phyloP scores from a whole-genome alignment of 2,113 vertebrate species.

The Hippocampus mohnikei region DNA sequence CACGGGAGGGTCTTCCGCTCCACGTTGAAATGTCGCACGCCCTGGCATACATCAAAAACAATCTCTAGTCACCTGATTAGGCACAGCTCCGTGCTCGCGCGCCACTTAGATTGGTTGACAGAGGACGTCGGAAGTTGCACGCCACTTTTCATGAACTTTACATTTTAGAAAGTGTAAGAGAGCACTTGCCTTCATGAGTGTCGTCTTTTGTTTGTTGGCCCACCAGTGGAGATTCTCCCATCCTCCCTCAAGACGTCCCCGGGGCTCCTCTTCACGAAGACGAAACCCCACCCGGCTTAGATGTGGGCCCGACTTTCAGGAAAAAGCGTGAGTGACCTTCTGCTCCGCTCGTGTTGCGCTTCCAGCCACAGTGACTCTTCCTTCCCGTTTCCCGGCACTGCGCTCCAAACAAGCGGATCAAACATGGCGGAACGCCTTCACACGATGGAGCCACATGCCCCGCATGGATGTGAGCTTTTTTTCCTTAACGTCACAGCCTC shows the following conservation, averaged over 20 bases:
- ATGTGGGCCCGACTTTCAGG: constrained; percentile 36
- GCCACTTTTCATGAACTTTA: background rate
- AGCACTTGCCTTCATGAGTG: constrained; percentile 40
- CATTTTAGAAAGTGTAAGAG: background rate
- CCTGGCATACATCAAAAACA: constrained; percentile 31
- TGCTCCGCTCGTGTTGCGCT: constrained; percentile 10
- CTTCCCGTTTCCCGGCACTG: constrained; percentile 21
- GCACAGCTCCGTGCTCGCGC: too few species aligned
- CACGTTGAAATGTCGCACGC: constrained; percentile 19
- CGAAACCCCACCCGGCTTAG: background rate
- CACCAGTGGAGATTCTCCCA: constrained; percentile 22
- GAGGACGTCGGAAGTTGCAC: too few species aligned
- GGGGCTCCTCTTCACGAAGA: too few species aligned
- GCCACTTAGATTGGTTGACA: too few species aligned
- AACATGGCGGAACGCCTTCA: constrained; percentile 22
- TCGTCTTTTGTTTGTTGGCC: constrained; percentile 13
- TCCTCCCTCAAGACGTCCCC: constrained; percentile 26
- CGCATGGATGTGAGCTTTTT: constrained; percentile 47
- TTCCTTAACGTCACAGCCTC: background rate
- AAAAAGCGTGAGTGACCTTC: constrained; percentile 22
- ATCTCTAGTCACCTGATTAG: background rate
- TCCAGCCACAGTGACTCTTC: constrained; percentile 1
- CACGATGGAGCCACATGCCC: constrained; percentile 62
- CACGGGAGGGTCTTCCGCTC: constrained; percentile 34
- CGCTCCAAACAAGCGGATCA: constrained; percentile 20